Percentiles rank a stretch among this genome's conserved stretches.
These are phyloP conservation scores for Aphodius sticticus DNA, from an alignment of 2,888 invertebrate species.

Conservation along the genomic window DNA sequence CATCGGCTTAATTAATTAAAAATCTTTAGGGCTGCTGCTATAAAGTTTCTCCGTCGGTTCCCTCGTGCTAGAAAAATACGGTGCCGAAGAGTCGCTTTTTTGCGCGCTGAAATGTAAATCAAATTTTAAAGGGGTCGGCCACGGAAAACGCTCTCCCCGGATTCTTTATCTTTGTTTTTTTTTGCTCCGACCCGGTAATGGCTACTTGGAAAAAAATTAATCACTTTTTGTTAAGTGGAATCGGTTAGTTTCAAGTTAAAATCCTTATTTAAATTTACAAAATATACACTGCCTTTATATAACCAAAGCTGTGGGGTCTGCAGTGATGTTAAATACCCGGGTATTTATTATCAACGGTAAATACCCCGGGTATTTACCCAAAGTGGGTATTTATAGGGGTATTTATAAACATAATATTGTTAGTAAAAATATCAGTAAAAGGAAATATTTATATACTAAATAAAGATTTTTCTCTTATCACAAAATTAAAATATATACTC, in stretches of 20 bases:
- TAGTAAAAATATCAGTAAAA: no score
- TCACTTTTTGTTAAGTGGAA: not conserved
- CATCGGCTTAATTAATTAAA: slow-evolving; percentile 4
- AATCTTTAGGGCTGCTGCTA: not conserved
- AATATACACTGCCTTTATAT: not conserved
- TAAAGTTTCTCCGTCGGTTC: not conserved
- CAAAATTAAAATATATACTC: no score
- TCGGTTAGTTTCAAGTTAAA: not conserved
- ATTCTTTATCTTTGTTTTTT: not conserved
- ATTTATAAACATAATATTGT: no score
- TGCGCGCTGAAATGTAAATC: not conserved
- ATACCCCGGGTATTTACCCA: no score
- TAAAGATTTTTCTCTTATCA: no score
- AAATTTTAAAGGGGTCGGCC: not conserved
- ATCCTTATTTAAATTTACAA: not conserved
- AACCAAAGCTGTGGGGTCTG: no score
- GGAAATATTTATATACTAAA: no score
- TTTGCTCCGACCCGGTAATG: not conserved
- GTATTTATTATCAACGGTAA: no score
- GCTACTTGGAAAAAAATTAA: not conserved
- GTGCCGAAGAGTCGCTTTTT: not conserved
- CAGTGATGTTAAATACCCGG: no score
- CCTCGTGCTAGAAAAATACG: not conserved
- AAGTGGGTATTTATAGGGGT: no score
- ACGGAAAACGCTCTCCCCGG: not conserved